A percentile compares a stretch with the other conserved stretches of the same genome.
phyloP scores from a whole-genome alignment of 2,113 vertebrate species.

The Proterorhinus semilunaris region DNA sequence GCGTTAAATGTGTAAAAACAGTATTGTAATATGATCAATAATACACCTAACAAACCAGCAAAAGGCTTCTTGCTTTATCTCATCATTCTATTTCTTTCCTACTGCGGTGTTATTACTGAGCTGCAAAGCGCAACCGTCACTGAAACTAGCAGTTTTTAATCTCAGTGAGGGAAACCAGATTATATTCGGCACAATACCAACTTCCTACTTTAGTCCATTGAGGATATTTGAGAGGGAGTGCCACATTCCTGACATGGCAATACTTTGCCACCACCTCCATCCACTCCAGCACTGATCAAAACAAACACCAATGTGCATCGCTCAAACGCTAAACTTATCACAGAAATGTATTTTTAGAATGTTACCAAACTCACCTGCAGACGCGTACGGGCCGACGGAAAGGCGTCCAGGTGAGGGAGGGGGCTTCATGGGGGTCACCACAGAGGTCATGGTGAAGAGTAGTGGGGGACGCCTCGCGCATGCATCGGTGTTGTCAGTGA shows the following conservation, averaged over 20 bases:
- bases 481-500: conserved; percentile 48
- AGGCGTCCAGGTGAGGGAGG: conserved; percentile 1
- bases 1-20: no score
- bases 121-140: no score
- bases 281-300: conserved; percentile 17
- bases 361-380: conserved; percentile 47
- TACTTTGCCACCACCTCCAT: conserved; percentile 24
- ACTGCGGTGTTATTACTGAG: no score
- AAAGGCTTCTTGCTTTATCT: no score
- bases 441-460: conserved; percentile 46
- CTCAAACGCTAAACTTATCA: background rate
- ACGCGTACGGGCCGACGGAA: conserved; percentile 7
- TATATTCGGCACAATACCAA: background rate
- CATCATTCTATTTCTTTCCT: no score
- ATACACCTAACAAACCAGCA: no score
- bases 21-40: no score
- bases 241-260: conserved; percentile 57
- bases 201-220: conserved; percentile 2
- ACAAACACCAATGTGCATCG: conserved; percentile 12
- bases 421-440: conserved; percentile 21
- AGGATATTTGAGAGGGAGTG: conserved; percentile 26
- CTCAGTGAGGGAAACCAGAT: background rate
- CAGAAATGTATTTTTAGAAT: background rate
- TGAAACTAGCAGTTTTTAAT: background rate
- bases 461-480: conserved; percentile 25